These are phyloP conservation scores for Gallinago jamesoni DNA, from an alignment of 2,113 vertebrate genomes.

Conservation along the genomic window DNA sequence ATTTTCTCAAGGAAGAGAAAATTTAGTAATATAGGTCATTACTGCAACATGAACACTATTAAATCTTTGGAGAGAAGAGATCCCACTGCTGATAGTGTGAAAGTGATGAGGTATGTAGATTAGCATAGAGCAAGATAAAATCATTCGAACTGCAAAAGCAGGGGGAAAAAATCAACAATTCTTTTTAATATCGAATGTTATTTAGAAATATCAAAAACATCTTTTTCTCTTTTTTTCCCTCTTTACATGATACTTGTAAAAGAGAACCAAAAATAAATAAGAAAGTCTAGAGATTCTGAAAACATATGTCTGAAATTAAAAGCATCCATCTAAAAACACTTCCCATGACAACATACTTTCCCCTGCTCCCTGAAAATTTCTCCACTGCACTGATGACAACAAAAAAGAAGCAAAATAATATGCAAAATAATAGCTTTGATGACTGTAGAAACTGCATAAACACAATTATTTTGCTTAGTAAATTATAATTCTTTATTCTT, in stretches of 20 bases:
- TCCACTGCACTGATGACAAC: background rate
- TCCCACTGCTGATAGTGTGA: background rate
- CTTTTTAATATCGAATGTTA: background rate
- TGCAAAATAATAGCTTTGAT: background rate
- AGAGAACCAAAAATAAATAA: background rate
- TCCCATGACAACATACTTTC: background rate
- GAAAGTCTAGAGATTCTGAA: background rate
- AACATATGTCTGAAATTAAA: background rate
- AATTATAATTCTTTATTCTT: constrained; percentile 24
- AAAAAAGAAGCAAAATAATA: background rate
- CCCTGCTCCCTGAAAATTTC: background rate
- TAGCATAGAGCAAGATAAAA: constrained; percentile 7
- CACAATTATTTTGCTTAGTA: constrained; percentile 4
- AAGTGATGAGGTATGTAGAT: constrained; percentile 26
- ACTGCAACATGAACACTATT: background rate
- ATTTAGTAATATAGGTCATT: constrained; percentile 48
- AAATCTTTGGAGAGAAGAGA: constrained; percentile 28
- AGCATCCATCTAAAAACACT: background rate
- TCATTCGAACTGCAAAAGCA: background rate
- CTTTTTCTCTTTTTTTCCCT: background rate
- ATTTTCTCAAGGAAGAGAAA: constrained; percentile 51
- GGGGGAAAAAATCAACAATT: background rate
- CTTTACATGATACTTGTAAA: background rate
- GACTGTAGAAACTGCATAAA: background rate
- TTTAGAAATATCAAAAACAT: background rate